A percentile compares a stretch with the other conserved stretches of the same genome.
Conservation (phyloP, 2,113 vertebrate genomes). For the Craseonycteris thonglongyai region DNA sequence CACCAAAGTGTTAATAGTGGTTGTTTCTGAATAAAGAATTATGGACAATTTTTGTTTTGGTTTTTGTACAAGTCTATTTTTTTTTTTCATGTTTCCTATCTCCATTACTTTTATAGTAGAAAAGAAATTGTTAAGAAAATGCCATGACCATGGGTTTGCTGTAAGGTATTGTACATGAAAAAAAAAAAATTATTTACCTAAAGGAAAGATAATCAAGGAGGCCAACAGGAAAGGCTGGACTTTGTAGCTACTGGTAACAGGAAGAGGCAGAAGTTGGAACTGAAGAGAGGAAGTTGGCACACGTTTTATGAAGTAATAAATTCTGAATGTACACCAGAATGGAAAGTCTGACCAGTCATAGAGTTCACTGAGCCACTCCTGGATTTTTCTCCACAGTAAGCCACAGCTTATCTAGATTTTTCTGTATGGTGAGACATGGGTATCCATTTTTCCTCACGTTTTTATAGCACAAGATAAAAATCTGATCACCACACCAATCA, state of each 20-base stretch:
- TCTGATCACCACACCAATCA: conserved; percentile 82
- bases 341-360: conserved; percentile 60
- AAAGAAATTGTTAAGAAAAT: neutral
- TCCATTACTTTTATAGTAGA: neutral
- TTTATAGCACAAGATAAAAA: conserved; percentile 86
- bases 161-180: neutral
- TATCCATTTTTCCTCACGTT: conserved; percentile 85
- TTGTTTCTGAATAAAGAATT: neutral
- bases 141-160: neutral
- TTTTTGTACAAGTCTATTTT: neutral
- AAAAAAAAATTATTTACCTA: neutral
- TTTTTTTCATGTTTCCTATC: neutral
- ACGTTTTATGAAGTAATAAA: neutral
- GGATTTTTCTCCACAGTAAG: conserved; percentile 82
- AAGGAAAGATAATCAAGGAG: neutral
- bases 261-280: neutral
- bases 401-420: conserved; percentile 86
- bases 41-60: neutral
- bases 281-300: neutral
- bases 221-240: neutral
- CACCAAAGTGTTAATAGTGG: too few relatives aligned
- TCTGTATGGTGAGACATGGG: conserved; percentile 82
- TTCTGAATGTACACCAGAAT: neutral
- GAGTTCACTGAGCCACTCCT: conserved; percentile 65
- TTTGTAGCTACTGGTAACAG: neutral